A percentile compares a stretch with the other conserved stretches of the same genome.
Evolutionary conservation across 2,797 vertebrate species (phyloP).

Genomic region (Esox masquinongy): DNA sequence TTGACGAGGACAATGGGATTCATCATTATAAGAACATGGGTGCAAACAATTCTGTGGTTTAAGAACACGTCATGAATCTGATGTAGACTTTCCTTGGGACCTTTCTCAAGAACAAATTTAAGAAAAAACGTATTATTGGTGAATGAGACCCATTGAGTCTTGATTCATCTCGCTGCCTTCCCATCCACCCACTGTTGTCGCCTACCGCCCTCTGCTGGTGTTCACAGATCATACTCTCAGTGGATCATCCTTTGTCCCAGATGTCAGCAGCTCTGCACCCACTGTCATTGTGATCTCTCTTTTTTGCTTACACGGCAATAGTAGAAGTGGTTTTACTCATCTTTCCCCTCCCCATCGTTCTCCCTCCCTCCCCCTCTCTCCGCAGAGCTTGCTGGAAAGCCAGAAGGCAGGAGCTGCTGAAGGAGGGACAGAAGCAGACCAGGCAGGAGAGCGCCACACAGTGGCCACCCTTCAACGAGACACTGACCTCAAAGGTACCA

Average conservation of each 20-base stretch:
- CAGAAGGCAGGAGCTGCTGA: conserved; percentile 43
- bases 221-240: background rate
- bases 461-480: conserved; percentile 62
- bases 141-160: background rate
- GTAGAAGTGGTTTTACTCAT: background rate
- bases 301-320: background rate
- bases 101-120: too few relatives aligned
- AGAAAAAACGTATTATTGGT: too few relatives aligned
- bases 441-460: conserved; percentile 65
- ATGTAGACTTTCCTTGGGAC: too few relatives aligned
- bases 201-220: conserved; percentile 26
- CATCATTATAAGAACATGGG: too few relatives aligned
- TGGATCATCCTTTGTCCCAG: background rate
- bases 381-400: conserved; percentile 54
- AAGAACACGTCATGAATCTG: too few relatives aligned
- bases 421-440: conserved; percentile 37
- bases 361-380: background rate
- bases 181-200: background rate
- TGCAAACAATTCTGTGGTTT: too few relatives aligned
- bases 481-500: conserved; percentile 71
- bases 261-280: background rate
- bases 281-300: background rate
- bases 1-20: too few relatives aligned
- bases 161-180: background rate
- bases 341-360: background rate